Evolutionary conservation across 1,140 invertebrate genomes (phyloP).

Genomic region (Drosophila willistoni): DNA sequence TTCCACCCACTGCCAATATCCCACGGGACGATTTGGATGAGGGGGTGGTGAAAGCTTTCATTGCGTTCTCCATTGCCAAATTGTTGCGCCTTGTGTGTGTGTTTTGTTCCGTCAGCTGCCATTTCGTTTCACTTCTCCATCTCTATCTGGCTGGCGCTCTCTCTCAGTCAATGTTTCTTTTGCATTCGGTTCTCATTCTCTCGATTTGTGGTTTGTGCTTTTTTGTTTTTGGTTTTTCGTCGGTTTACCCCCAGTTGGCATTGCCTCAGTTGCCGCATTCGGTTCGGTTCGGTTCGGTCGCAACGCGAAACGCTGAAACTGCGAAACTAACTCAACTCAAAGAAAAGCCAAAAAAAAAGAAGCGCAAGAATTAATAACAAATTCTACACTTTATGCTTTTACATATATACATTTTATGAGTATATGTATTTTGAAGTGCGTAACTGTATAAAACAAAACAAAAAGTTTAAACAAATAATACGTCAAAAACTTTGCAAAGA

Average conservation of each 20-base stretch:
- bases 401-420: background rate
- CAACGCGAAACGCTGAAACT: slow-evolving; percentile 25
- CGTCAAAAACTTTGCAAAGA: slow-evolving; percentile 25
- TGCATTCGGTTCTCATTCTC: slow-evolving; percentile 8
- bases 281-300: slow-evolving; percentile 41
- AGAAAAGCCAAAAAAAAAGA: slow-evolving; percentile 11
- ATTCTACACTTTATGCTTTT: background rate
- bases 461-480: slow-evolving; percentile 32
- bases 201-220: slow-evolving; percentile 21
- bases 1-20: slow-evolving; percentile 23
- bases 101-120: slow-evolving; percentile 54
- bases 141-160: slow-evolving; percentile 5
- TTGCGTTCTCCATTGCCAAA: slow-evolving; percentile 50
- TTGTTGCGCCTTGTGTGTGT: slow-evolving; percentile 49
- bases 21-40: background rate
- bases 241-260: slow-evolving; percentile 45
- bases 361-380: slow-evolving; percentile 5
- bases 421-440: background rate
- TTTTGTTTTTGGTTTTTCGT: slow-evolving; percentile 36
- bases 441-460: background rate
- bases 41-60: slow-evolving; percentile 37
- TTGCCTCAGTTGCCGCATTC: slow-evolving; percentile 56
- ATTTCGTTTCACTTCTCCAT: slow-evolving; percentile 45
- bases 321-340: slow-evolving; percentile 36
- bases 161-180: slow-evolving; percentile 25